A percentile compares a stretch with the other conserved stretches of the same genome.
These are phyloP conservation scores for Cerastis leucographa DNA, from an alignment of 2,888 invertebrate genomes.

Conservation along the genomic window DNA sequence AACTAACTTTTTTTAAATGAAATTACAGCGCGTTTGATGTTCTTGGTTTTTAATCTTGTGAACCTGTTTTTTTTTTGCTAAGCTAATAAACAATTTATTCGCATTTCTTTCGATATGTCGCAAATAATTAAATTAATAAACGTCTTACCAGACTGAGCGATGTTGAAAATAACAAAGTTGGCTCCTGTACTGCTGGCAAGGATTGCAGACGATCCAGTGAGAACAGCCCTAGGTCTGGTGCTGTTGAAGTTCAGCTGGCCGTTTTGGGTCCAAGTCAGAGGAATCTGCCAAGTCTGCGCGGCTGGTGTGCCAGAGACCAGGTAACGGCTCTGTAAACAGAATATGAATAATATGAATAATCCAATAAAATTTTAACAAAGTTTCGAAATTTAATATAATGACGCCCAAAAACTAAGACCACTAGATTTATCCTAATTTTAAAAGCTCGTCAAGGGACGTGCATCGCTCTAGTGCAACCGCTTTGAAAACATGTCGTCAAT, in stretches of 20 bases:
- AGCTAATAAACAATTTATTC: neutral
- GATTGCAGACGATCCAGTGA: slow-evolving; percentile 66
- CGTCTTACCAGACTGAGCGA: slow-evolving; percentile 81
- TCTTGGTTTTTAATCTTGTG: neutral
- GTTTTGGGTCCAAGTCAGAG: slow-evolving; percentile 84
- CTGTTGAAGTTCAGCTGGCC: slow-evolving; percentile 80
- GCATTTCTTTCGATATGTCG: neutral
- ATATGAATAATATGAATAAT: neutral
- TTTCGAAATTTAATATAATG: no score
- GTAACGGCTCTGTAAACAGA: slow-evolving; percentile 79
- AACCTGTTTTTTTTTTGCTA: neutral
- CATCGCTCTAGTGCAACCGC: no score
- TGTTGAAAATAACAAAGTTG: slow-evolving; percentile 91
- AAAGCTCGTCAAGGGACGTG: no score
- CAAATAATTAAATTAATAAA: neutral
- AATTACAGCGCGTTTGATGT: neutral
- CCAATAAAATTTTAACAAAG: no score
- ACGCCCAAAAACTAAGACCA: neutral
- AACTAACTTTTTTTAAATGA: neutral
- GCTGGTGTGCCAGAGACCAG: slow-evolving; percentile 73
- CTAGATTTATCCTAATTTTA: neutral
- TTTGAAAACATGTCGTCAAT: no score
- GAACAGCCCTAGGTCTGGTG: slow-evolving; percentile 80
- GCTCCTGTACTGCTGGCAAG: slow-evolving; percentile 75
- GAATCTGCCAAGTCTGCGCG: slow-evolving; percentile 82